Conservation (phyloP, 2,797 vertebrate genomes). For the Xiphorhynchus erythropygius region DNA sequence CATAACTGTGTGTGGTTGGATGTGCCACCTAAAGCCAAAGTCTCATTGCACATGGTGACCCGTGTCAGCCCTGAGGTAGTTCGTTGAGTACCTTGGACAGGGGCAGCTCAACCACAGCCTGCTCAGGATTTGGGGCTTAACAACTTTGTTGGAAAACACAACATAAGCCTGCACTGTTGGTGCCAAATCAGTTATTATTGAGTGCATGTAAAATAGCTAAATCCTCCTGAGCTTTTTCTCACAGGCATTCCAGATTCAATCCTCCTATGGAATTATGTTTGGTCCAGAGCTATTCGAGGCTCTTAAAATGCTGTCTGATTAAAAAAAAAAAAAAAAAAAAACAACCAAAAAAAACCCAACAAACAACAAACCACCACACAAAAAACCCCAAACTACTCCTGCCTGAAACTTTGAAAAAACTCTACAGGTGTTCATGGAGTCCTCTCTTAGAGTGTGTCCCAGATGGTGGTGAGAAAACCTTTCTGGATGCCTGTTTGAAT, state of each 20-base stretch:
- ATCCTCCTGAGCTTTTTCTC: neutral
- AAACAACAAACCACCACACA: no score
- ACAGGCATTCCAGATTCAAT: neutral
- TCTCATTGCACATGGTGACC: fast-evolving
- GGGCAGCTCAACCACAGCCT: neutral
- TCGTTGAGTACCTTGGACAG: neutral
- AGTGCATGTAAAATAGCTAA: neutral
- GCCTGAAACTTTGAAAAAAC: no score
- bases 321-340: no score
- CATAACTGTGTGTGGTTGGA: fast-evolving
- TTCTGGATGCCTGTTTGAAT: no score
- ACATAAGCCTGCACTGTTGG: neutral
- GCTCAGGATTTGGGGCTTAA: neutral
- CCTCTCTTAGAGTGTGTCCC: no score
- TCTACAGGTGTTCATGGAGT: no score
- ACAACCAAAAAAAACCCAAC: no score
- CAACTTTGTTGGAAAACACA: neutral
- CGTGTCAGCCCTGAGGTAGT: fast-evolving
- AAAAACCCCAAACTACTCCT: no score
- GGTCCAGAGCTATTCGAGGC: neutral
- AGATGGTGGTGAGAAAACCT: no score
- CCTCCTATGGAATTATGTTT: neutral
- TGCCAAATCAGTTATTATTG: neutral
- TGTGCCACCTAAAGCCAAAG: neutral
- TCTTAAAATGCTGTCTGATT: no score